Conservation (phyloP, 1,140 invertebrate genomes). For the Ceratina japonica region DNA sequence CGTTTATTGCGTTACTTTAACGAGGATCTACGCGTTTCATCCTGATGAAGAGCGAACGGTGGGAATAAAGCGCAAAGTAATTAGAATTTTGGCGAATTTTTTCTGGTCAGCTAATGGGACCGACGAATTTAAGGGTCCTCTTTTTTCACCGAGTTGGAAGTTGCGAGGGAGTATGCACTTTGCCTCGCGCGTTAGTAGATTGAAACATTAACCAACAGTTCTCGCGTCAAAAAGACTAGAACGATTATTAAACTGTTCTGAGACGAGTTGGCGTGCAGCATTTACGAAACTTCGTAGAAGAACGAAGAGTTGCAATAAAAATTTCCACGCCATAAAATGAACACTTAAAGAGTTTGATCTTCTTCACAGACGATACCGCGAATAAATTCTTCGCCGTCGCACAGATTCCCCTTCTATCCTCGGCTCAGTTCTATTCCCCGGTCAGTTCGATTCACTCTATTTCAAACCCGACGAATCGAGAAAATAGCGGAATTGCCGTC, state of each 20-base stretch:
- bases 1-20: conserved; percentile 21
- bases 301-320: background rate
- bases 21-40: conserved; percentile 24
- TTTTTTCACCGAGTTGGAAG: background rate
- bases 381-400: background rate
- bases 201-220: too few relatives aligned
- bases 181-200: too few relatives aligned
- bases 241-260: background rate
- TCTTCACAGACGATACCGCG: too few relatives aligned
- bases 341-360: too few relatives aligned
- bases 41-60: background rate
- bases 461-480: conserved; percentile 11
- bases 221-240: background rate
- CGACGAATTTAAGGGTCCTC: background rate
- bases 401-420: background rate
- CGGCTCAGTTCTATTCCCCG: background rate
- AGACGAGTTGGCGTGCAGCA: background rate
- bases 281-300: background rate
- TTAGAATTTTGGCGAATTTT: conserved; percentile 6
- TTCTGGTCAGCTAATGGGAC: background rate
- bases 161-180: background rate
- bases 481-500: conserved; percentile 37
- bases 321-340: background rate
- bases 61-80: conserved; percentile 5
- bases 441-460: conserved; percentile 21